Percentiles rank a stretch among this genome's conserved stretches.
phyloP scores from a whole-genome alignment of 2,888 invertebrate genomes.

The Dysmachus trigonus region DNA sequence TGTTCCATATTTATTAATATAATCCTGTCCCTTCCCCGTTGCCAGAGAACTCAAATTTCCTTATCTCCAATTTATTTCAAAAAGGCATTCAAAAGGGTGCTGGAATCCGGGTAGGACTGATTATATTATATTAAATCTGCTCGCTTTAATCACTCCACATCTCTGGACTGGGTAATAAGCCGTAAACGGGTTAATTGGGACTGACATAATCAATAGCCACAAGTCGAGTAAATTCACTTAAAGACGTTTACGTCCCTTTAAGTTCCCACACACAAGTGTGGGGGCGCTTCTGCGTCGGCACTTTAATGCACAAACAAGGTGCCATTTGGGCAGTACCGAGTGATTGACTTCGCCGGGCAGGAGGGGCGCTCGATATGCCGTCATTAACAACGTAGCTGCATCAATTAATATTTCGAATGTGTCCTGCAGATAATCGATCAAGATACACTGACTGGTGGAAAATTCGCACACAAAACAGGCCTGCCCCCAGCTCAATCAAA shows the following conservation, averaged over 20 bases:
- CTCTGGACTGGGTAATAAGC: background rate
- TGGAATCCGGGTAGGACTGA: background rate
- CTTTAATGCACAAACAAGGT: background rate
- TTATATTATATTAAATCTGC: background rate
- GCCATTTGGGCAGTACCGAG: background rate
- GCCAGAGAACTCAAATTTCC: background rate
- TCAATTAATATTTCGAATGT: constrained; percentile 29
- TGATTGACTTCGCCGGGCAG: too few relatives aligned
- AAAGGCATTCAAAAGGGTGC: background rate
- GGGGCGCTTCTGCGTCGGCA: background rate
- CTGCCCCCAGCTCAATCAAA: constrained; percentile 23
- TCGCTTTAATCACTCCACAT: background rate
- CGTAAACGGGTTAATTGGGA: background rate
- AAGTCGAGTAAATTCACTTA: background rate
- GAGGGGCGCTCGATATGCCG: background rate
- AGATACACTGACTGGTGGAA: constrained; percentile 17
- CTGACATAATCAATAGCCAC: background rate
- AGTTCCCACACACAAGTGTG: background rate
- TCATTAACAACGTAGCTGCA: constrained; percentile 22
- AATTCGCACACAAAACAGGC: background rate
- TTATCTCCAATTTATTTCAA: background rate
- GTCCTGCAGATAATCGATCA: constrained; percentile 23
- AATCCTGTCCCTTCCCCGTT: background rate
- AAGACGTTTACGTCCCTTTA: background rate
- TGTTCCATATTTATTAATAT: background rate